Evolutionary conservation across 2,797 vertebrate species (phyloP).

Genomic region (Sylvia borin): DNA sequence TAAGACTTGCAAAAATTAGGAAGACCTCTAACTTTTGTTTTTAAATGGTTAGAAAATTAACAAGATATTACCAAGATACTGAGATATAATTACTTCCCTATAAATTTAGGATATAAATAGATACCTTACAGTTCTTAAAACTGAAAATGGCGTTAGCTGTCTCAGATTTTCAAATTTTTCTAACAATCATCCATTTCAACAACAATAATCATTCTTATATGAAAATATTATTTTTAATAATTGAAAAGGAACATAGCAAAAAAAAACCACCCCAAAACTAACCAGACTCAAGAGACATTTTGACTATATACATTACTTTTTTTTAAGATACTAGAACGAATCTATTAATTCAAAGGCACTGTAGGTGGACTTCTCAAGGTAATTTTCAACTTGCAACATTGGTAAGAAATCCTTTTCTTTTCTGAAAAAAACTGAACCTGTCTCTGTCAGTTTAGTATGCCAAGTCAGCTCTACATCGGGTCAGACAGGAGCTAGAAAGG

Average conservation of each 20-base stretch:
- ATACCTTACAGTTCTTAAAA: background rate
- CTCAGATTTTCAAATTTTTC: background rate
- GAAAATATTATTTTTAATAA: background rate
- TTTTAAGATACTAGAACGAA: background rate
- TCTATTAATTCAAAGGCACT: background rate
- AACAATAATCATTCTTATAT: background rate
- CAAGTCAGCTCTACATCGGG: background rate
- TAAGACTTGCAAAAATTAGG: background rate
- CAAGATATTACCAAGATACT: background rate
- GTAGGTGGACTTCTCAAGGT: background rate
- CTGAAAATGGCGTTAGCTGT: background rate
- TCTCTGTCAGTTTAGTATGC: background rate
- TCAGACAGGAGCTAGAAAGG: conserved; percentile 12
- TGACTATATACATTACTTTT: background rate
- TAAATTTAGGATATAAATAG: background rate
- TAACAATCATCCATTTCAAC: background rate
- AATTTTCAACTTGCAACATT: background rate
- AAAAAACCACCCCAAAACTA: background rate
- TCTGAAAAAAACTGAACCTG: background rate
- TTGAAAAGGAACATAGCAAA: background rate
- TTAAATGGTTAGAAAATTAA: background rate
- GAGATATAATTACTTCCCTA: background rate
- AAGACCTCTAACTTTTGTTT: background rate
- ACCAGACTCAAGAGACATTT: background rate
- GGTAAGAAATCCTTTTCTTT: background rate